Conservation (phyloP, 2,113 vertebrate genomes). For the Brienomyrus longianalis region DNA sequence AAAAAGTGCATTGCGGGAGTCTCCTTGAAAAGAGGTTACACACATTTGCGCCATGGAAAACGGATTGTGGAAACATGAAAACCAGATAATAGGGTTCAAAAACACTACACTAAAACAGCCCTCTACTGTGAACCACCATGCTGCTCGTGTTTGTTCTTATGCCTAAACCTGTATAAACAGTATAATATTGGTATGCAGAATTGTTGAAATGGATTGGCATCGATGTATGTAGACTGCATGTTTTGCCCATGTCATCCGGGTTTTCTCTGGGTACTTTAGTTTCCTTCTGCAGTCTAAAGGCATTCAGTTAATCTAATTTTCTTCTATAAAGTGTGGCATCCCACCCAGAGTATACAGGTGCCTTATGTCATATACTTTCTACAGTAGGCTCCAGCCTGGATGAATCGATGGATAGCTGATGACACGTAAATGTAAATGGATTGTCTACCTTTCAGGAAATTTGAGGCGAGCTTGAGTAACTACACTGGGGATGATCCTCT, state of each 20-base stretch:
- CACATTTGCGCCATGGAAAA: no score
- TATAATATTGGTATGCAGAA: not conserved
- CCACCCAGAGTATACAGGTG: not conserved
- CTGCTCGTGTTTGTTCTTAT: not conserved
- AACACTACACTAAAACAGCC: no score
- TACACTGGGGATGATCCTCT: conserved; percentile 77
- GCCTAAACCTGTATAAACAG: not conserved
- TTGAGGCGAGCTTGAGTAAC: conserved; percentile 61
- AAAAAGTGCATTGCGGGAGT: no score
- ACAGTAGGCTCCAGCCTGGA: not conserved
- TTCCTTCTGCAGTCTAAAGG: not conserved
- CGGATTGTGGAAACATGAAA: no score
- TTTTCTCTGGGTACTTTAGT: not conserved
- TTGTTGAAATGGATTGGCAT: not conserved
- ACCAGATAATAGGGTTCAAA: no score
- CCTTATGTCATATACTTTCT: not conserved
- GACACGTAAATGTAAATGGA: not conserved
- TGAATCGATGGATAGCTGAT: not conserved
- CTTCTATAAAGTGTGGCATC: not conserved
- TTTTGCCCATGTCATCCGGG: not conserved
- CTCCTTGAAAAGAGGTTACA: no score
- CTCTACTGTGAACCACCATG: not conserved
- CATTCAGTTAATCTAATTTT: not conserved
- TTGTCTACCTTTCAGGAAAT: conserved; percentile 53
- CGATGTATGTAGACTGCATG: not conserved